Base-by-base conservation (phyloP, 2,888 invertebrate species). In the Odontomyia ornata region DNA sequence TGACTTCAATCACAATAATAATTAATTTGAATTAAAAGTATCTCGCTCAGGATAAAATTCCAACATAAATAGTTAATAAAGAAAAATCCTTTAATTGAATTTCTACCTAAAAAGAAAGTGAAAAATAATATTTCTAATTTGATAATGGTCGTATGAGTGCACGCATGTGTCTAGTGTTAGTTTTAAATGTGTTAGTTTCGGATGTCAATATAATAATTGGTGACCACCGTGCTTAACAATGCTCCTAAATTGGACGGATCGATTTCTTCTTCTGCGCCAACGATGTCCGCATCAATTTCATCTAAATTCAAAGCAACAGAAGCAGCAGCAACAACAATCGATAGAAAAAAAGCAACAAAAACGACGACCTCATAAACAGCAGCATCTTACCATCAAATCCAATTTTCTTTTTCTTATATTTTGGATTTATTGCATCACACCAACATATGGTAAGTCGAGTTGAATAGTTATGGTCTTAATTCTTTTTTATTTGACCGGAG, bases 351-450 rank as follows among this genome's bases (percentile, higher is more conserved):
- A 18, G 23, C 21, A 52, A 52, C 5, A 52, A 52, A 4, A 4
- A 13, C 15, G 28, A 28, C 28, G 7, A 36, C 36, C 15, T 13
- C 65, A 65, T 30, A 30, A 65, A 23, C 57, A 23, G 36, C 75
- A 76, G 25, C 76, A 76, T 52, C 76, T 56, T 46, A 56, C 11
- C 36, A 60, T 60, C 67, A 60, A 75, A 75, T 46, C 46, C 52
- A 57, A 73, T 75, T 64, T 77, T 46, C 21, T 79, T 64, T 65
- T 79, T 69, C 75, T 78, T 15, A 60, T 75, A 71, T 76, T 79
- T 72, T 79, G 79, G 79, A 79, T 77, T 62, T 72, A 75, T 64
- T 79, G 77, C 72, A 47, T 77, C 64, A 71, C 79, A 75, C 69
- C 77, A 75, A 75, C 79, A 71, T 65, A 76, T 76, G 76, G 76